Percentiles rank a stretch among this genome's conserved stretches.
These are phyloP conservation scores for Corythaixoides concolor DNA, from an alignment of 2,113 vertebrate genomes.

Conservation along the genomic window DNA sequence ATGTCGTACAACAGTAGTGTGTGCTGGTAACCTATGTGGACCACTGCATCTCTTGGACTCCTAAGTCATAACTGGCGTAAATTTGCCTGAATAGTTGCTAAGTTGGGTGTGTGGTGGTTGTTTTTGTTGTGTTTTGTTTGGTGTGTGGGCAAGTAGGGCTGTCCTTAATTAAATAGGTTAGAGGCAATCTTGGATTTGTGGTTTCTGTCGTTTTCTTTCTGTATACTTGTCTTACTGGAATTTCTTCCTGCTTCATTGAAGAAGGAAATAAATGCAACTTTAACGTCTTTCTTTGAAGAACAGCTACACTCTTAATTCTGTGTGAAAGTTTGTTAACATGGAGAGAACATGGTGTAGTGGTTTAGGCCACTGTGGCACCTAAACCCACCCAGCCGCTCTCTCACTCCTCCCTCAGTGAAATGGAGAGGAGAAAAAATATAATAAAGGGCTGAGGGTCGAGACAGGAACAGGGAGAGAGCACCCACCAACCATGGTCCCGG, in stretches of 20 bases:
- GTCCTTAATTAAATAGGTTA: background rate
- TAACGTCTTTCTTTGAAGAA: background rate
- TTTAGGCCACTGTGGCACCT: too few relatives aligned
- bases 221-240: background rate
- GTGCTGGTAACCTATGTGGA: background rate
- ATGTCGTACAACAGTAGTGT: background rate
- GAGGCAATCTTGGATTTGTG: background rate
- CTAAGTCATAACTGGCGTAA: background rate
- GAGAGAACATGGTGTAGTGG: too few relatives aligned
- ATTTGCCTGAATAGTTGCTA: background rate
- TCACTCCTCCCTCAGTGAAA: too few relatives aligned
- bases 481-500: too few relatives aligned
- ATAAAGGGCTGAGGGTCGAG: too few relatives aligned
- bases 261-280: background rate
- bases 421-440: too few relatives aligned
- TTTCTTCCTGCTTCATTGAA: background rate
- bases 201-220: background rate
- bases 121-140: background rate
- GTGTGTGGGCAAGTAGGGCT: background rate
- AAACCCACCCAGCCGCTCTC: too few relatives aligned
- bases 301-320: background rate
- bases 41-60: background rate
- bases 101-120: accelerated
- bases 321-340: background rate
- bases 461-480: too few relatives aligned